Conservation (phyloP, 2,888 invertebrate species). For the Crematogaster levior region DNA sequence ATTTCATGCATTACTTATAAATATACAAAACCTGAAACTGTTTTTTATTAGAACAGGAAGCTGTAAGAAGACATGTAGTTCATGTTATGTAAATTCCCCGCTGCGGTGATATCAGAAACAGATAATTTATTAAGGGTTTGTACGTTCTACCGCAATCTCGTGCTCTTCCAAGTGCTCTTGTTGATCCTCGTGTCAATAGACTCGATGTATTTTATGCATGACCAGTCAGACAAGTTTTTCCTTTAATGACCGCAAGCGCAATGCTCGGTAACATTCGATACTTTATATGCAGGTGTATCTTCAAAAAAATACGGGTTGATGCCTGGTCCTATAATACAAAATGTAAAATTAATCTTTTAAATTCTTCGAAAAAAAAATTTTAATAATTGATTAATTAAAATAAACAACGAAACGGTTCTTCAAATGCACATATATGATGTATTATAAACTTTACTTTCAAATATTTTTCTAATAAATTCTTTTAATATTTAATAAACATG, state of each 20-base stretch:
- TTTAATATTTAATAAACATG: not conserved
- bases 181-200: conserved; percentile 64
- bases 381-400: not conserved
- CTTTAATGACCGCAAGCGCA: conserved; percentile 75
- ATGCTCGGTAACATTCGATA: conserved; percentile 73
- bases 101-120: conserved; percentile 61
- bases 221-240: conserved; percentile 73
- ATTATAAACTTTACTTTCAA: not conserved
- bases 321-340: conserved; percentile 15
- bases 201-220: conserved; percentile 70
- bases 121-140: conserved; percentile 58
- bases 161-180: conserved; percentile 63
- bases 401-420: not conserved
- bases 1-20: conserved; percentile 1
- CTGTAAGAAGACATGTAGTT: not conserved
- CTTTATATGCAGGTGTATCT: conserved; percentile 70
- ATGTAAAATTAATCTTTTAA: not conserved
- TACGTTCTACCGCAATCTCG: conserved; percentile 70
- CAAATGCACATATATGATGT: not conserved
- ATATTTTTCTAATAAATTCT: not conserved
- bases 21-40: not conserved
- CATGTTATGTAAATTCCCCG: conserved; percentile 16
- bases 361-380: not conserved
- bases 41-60: not conserved
- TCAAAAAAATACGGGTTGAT: conserved; percentile 58